Evolutionary conservation across 2,113 vertebrate species (phyloP), one percentile per base, ranked within the genome.

Genomic region (Antechinus flavipes): DNA sequence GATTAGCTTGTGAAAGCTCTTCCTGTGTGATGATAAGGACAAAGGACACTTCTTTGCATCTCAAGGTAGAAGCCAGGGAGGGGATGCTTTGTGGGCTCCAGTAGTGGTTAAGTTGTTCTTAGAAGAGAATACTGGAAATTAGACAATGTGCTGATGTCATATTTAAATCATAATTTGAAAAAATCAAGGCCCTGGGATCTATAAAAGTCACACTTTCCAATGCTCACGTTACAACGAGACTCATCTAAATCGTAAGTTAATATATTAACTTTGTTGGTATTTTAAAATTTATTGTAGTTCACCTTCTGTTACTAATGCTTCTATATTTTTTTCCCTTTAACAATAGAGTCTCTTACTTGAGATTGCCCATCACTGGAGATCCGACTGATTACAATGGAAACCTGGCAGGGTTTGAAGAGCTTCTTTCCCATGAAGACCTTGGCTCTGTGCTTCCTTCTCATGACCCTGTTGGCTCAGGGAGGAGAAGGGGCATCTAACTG

Each of bases 91-190:
- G 96, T 98, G 98, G 98, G 97, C 97, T 98, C 97, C 94, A 91
- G 1, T 94, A 94, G 98, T 98, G 98, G 98, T 99, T 98, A 98
- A 96, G 92, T 97, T 97, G 92, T 99, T 99, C 98, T 98, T 98
- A 98, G 99, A 99, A 99, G 94, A 98, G 96, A 94, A 96, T 96
- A 96, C 96, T 98, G 98, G 98, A 99, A 99, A 98, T 98, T 98
- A 98, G 98, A 98, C 96, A 98, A 96, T 98, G n/a, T 98, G 98
- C 98, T 99, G 98, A 99, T 98, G 98, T 98, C 96, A 98, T 98
- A 96, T 94, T 98, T 98, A 98, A 98, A 94, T 97, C 92, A 96
- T 52, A 90, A 94, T 53, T 61, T 91, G 90, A 97, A 93, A 98
- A 94, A 76, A 53, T 68, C 94, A 95, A 24, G 94, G 93, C 93